A percentile compares a stretch with the other conserved stretches of the same genome.
Conservation (phyloP, 2,888 invertebrate genomes). For the Oscheius onirici region DNA sequence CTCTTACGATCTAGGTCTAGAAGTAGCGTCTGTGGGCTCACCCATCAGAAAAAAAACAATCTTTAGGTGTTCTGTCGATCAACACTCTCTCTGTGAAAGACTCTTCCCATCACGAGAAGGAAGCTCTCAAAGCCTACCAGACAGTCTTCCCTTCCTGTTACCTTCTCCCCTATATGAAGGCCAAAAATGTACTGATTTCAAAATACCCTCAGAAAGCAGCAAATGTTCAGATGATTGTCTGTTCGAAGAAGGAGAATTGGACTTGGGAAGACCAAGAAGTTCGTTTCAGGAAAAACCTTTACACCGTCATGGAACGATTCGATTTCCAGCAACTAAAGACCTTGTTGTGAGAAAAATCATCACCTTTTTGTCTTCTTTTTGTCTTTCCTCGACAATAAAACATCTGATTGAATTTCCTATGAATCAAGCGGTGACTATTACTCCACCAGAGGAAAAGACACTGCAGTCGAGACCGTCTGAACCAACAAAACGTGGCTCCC, state of each 20-base stretch:
- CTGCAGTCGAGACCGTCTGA: conserved; percentile 1
- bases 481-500: conserved; percentile 29
- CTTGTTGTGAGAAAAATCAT: too few species aligned
- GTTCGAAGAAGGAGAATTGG: conserved; percentile 46
- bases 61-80: conserved; percentile 25
- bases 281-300: conserved; percentile 35
- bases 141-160: conserved; percentile 41
- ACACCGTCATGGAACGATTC: conserved; percentile 42
- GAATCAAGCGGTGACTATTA: too few species aligned
- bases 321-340: conserved; percentile 38
- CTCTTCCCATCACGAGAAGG: conserved; percentile 11
- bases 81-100: conserved; percentile 35
- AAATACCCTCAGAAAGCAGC: not conserved
- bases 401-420: too few species aligned
- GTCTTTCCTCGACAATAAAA: too few species aligned
- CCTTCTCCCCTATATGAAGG: conserved; percentile 4
- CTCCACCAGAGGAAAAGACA: too few species aligned
- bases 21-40: too few species aligned
- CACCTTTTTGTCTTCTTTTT: too few species aligned
- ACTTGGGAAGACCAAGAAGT: conserved; percentile 39
- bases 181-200: conserved; percentile 6
- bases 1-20: too few species aligned
- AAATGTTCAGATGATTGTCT: conserved; percentile 47
- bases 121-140: conserved; percentile 28
- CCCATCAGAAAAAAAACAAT: too few species aligned